phyloP scores from a whole-genome alignment of 2,888 invertebrate species.

The Drosophila subsilvestris region DNA sequence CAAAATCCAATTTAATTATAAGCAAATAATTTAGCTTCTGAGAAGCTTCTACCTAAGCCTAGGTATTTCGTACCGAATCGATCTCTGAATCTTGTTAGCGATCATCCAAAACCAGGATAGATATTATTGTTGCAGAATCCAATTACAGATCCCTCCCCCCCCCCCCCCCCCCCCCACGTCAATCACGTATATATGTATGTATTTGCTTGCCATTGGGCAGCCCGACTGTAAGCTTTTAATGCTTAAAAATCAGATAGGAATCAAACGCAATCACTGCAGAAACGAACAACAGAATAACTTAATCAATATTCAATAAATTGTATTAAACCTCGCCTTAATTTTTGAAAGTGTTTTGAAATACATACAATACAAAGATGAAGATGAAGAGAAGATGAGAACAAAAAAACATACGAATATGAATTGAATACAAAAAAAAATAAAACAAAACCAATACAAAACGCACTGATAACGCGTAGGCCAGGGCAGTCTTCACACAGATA shows the following conservation, averaged over 20 bases:
- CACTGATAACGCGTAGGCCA: constrained; percentile 49
- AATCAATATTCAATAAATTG: constrained; percentile 30
- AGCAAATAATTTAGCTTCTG: constrained; percentile 59
- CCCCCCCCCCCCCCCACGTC: no score
- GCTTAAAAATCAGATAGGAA: constrained; percentile 57
- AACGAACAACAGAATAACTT: constrained; percentile 39
- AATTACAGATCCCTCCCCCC: constrained; percentile 15
- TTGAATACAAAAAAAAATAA: not conserved
- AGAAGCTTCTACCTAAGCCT: constrained; percentile 59
- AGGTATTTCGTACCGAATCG: constrained; percentile 27
- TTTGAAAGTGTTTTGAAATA: constrained; percentile 52
- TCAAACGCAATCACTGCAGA: constrained; percentile 52
- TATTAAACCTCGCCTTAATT: constrained; percentile 63
- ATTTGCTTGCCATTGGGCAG: constrained; percentile 49
- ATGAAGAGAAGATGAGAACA: constrained; percentile 13
- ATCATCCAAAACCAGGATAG: constrained; percentile 9
- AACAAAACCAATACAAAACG: constrained; percentile 27
- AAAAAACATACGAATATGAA: constrained; percentile 17
- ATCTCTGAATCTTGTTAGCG: constrained; percentile 40
- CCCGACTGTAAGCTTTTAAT: constrained; percentile 63
- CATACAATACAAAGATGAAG: constrained; percentile 5
- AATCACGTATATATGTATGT: constrained; percentile 41
- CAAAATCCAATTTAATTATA: constrained; percentile 42
- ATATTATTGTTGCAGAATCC: constrained; percentile 12
- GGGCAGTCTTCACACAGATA: constrained; percentile 44